Base-by-base conservation (phyloP, 2,113 vertebrate genomes). In the Cebus imitator region DNA sequence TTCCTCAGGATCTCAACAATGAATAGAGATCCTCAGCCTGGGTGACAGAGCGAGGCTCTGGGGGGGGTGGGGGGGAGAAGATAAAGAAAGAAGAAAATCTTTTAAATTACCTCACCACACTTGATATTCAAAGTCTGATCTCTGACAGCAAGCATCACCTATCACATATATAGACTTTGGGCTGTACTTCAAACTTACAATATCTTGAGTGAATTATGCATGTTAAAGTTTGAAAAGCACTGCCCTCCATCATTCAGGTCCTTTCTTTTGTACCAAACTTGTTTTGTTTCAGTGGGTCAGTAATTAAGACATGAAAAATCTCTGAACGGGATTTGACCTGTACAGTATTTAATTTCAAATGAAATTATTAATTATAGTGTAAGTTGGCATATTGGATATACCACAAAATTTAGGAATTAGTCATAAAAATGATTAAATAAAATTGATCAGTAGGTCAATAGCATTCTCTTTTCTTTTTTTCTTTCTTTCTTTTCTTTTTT, bases 361-460 rank as follows among this genome's bases (percentile, higher is more conserved):
- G 25, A 94, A 92, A 32, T 48, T 35, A 93, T 37, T 87, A 92
- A 95, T 78, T 90, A 87, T 23, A 86, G 40, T 93, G 57, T 80
- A 72, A 85, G 58, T 5, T 93, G 48, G 40, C 32, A 86, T 87
- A 40, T 58, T 61, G 27, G 3, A n/a, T 16, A 43, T 21, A 75
- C 37, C 32, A 93, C 50, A 68, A 88, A 95, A 94, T 61, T 87
- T 72, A 43, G 52, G 23, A 87, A 93, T 79, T 50, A 90, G 70
- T 95, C 81, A 90, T 92, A 94, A 96, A 64, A 92, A 85, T 25
- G 70, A 90, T 90, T n/a, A 86, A 95, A 72, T 27, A 61, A 87
- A 94, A 97, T 2, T 79, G 14, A 89, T 55, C 30, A 79, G 1
- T 9, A 83, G 52, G 52, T 75, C 16, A 75, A 30, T n/a, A 85